These are phyloP conservation scores for Yponomeuta sedellus DNA, from an alignment of 2,888 invertebrate species.

Conservation along the genomic window DNA sequence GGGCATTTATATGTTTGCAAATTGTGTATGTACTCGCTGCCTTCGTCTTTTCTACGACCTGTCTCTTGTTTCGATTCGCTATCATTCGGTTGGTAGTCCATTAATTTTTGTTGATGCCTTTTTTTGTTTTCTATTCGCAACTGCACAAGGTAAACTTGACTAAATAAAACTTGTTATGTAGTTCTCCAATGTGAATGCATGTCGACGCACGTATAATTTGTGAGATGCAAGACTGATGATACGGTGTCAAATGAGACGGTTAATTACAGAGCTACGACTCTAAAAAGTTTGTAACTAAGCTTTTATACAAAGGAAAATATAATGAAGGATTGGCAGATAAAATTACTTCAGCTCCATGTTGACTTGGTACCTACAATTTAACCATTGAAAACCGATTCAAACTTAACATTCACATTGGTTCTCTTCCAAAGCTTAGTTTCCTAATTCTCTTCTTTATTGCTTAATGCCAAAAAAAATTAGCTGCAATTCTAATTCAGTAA, in stretches of 20 bases:
- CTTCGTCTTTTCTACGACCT: conserved; percentile 38
- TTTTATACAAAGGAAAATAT: too few relatives aligned
- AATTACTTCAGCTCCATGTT: too few relatives aligned
- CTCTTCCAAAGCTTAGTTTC: conserved; percentile 68
- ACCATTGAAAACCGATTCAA: conserved; percentile 18
- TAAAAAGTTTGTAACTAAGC: background rate
- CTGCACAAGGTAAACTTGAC: background rate
- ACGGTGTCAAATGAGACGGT: conserved; percentile 14
- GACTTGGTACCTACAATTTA: background rate
- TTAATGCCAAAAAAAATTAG: conserved; percentile 74
- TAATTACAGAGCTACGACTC: background rate
- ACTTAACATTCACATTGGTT: conserved; percentile 46
- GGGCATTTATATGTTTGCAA: conserved; percentile 69
- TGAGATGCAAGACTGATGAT: conserved; percentile 18
- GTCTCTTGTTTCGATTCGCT: conserved; percentile 34
- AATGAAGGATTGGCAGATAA: too few relatives aligned
- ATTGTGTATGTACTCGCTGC: conserved; percentile 39
- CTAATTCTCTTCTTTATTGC: conserved; percentile 58
- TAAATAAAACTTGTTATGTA: conserved; percentile 9
- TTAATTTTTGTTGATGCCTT: conserved; percentile 26
- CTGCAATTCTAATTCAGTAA: conserved; percentile 61
- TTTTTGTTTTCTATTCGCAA: conserved; percentile 10
- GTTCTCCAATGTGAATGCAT: conserved; percentile 9
- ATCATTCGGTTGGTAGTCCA: conserved; percentile 35
- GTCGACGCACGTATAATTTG: background rate